phyloP scores from a whole-genome alignment of 2,113 vertebrate genomes.

The Willisornis vidua region DNA sequence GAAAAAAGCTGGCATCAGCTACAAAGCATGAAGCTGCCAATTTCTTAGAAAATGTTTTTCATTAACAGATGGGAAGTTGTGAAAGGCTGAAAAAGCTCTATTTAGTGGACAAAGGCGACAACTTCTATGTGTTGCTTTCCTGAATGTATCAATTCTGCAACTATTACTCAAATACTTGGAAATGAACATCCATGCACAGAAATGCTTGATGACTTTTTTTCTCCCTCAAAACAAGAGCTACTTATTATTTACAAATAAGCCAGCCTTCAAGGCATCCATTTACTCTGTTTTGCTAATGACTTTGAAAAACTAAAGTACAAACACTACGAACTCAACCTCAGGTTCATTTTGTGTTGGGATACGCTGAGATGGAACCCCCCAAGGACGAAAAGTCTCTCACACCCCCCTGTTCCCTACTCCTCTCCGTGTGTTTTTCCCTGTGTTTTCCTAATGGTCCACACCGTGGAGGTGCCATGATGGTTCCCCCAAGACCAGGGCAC shows the following conservation, averaged over 20 bases:
- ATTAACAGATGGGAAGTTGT: constrained; percentile 75
- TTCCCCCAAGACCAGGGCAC: too few species aligned
- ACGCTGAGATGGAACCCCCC: too few species aligned
- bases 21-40: constrained; percentile 66
- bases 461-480: too few species aligned
- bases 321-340: background rate
- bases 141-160: constrained; percentile 31
- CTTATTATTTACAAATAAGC: background rate
- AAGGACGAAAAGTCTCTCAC: too few species aligned
- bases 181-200: constrained; percentile 3
- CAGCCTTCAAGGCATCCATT: background rate
- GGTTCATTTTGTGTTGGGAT: background rate
- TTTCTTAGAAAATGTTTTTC: constrained; percentile 77
- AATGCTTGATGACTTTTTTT: background rate
- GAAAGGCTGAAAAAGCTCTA: constrained; percentile 71
- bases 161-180: constrained; percentile 39
- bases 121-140: constrained; percentile 25
- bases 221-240: constrained; percentile 3
- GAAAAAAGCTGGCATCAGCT: constrained; percentile 75
- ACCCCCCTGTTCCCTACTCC: too few species aligned
- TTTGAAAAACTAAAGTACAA: background rate
- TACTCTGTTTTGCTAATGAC: background rate
- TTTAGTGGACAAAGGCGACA: constrained; percentile 51
- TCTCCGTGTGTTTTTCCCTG: too few species aligned
- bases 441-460: too few species aligned